Evolutionary conservation across 2,113 vertebrate species (phyloP).

Genomic region (Ageneiosus marmoratus): DNA sequence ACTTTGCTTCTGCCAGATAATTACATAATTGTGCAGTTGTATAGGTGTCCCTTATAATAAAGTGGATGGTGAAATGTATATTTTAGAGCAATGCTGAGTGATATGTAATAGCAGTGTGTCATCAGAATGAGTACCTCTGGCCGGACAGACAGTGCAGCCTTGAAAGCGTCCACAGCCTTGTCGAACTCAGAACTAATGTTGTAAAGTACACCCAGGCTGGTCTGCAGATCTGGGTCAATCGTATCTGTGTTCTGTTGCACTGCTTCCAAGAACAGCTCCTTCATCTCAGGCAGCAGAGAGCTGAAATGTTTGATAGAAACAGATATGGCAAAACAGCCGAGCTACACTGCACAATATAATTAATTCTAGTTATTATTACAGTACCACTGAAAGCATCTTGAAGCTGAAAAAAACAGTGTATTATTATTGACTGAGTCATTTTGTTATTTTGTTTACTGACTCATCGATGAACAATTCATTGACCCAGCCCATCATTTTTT

Average conservation of each 20-base stretch:
- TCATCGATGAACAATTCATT: neutral
- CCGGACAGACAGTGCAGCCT: slow-evolving; percentile 90
- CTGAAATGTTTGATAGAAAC: slow-evolving; percentile 63
- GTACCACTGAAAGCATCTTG: neutral
- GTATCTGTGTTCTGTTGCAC: slow-evolving; percentile 87
- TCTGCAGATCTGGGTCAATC: slow-evolving; percentile 95
- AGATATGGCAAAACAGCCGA: neutral
- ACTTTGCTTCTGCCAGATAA: too few species aligned
- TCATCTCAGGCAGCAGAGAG: slow-evolving; percentile 85
- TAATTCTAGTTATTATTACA: neutral
- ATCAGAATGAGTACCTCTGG: slow-evolving; percentile 80
- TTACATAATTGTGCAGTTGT: too few species aligned
- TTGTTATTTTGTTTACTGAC: neutral
- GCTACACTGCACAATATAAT: neutral
- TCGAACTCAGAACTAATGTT: slow-evolving; percentile 95
- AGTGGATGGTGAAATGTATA: too few species aligned
- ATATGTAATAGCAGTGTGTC: neutral
- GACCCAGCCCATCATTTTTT: neutral
- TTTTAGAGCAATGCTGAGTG: neutral
- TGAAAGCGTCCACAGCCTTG: slow-evolving; percentile 96
- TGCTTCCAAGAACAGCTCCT: slow-evolving; percentile 92
- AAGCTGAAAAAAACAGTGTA: neutral
- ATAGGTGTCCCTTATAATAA: neutral
- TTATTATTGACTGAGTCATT: too few species aligned
- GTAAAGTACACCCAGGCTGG: slow-evolving; percentile 93